phyloP scores from a whole-genome alignment of 2,888 invertebrate species.

The Blastobasis adustella region DNA sequence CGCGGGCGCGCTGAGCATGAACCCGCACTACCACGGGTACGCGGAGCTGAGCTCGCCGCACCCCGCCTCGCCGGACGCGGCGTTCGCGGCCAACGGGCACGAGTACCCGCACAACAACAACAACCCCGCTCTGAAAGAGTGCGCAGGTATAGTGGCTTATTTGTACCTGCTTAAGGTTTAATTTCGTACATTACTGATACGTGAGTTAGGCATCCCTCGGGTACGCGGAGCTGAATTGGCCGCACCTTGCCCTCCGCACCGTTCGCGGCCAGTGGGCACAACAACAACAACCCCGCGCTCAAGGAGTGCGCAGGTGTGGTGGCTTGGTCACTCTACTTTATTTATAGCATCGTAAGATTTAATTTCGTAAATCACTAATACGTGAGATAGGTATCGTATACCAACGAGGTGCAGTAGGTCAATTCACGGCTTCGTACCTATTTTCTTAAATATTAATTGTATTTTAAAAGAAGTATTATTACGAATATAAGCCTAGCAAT shows the following conservation, averaged over 20 bases:
- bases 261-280: constrained; percentile 74
- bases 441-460: no score
- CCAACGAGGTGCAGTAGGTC: no score
- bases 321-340: no score
- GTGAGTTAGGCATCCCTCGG: constrained; percentile 76
- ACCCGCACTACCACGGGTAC: constrained; percentile 92
- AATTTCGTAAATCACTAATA: no score
- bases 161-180: background rate
- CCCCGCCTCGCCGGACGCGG: constrained; percentile 84
- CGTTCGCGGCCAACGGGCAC: constrained; percentile 77
- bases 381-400: no score
- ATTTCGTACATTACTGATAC: no score
- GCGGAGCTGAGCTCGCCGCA: constrained; percentile 86
- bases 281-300: constrained; percentile 76
- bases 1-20: constrained; percentile 91
- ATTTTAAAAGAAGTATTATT: no score
- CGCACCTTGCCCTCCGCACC: constrained; percentile 84
- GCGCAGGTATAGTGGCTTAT: constrained; percentile 63
- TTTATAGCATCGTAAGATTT: no score
- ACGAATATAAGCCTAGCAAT: no score
- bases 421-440: no score
- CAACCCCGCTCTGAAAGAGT: constrained; percentile 81
- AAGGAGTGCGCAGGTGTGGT: constrained; percentile 86
- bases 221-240: constrained; percentile 86
- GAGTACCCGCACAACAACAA: constrained; percentile 78